phyloP scores from a whole-genome alignment of 64 coral and sea anemone genomes.

The Montipora efflorescens region DNA sequence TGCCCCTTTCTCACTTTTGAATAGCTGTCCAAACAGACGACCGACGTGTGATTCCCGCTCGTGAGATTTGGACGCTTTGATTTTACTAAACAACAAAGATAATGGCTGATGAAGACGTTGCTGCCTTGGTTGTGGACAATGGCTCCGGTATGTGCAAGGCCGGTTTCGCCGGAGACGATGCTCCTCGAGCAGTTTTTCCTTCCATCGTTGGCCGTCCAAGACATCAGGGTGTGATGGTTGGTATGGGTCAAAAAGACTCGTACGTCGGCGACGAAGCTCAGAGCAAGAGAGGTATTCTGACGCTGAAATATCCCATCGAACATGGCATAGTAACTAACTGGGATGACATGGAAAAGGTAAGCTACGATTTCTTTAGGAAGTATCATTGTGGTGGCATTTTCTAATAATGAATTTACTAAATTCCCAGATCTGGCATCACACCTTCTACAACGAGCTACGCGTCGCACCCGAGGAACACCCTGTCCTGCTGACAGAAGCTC shows the following conservation, averaged over 20 bases:
- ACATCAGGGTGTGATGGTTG: constrained; percentile 98
- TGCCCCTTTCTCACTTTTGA: neutral
- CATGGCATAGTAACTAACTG: constrained; percentile 95
- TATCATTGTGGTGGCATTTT: neutral
- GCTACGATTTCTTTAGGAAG: neutral
- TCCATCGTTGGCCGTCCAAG: constrained; percentile 93
- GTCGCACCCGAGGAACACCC: constrained; percentile 80
- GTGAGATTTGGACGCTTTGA: neutral
- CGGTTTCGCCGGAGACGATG: constrained; percentile 94
- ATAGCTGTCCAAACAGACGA: neutral
- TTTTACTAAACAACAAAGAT: neutral
- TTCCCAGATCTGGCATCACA: constrained; percentile 87
- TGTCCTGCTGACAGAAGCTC: constrained; percentile 70
- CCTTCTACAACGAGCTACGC: constrained; percentile 83
- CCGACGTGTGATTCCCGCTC: neutral
- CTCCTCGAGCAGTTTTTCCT: constrained; percentile 94
- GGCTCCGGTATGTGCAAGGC: constrained; percentile 99
- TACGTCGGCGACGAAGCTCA: constrained; percentile 96
- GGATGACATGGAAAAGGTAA: constrained; percentile 98
- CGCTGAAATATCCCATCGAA: constrained; percentile 97
- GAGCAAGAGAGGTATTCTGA: constrained; percentile 97
- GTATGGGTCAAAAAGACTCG: constrained; percentile 98
- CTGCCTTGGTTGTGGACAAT: constrained; percentile 97
- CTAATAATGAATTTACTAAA: neutral
- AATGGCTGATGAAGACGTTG: constrained; percentile 96